These are phyloP conservation scores for Calyptomena viridis DNA, from an alignment of 2,113 vertebrate genomes.

Conservation along the genomic window DNA sequence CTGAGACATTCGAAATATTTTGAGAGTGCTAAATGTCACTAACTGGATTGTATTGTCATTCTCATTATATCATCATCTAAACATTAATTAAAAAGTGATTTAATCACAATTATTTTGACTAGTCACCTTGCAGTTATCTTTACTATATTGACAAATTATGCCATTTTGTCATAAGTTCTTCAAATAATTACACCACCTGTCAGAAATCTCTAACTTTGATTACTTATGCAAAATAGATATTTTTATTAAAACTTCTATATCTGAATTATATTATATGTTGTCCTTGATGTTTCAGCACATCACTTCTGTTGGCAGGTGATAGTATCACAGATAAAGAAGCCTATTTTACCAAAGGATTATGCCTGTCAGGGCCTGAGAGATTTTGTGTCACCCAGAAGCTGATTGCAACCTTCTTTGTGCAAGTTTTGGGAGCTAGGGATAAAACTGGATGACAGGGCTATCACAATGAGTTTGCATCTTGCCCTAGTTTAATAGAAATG, in stretches of 20 bases:
- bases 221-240: slow-evolving; percentile 51
- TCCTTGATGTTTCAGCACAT: slow-evolving; percentile 60
- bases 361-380: slow-evolving; percentile 59
- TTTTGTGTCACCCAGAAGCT: slow-evolving; percentile 64
- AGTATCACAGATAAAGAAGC: slow-evolving; percentile 59
- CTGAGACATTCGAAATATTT: slow-evolving; percentile 27
- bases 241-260: background rate
- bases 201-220: slow-evolving; percentile 54
- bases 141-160: slow-evolving; percentile 61
- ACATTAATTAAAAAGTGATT: slow-evolving; percentile 13
- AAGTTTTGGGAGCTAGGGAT: slow-evolving; percentile 48
- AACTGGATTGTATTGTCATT: slow-evolving; percentile 29
- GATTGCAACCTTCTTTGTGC: slow-evolving; percentile 38
- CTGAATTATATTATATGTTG: slow-evolving; percentile 27
- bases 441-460: slow-evolving; percentile 54
- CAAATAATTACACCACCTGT: slow-evolving; percentile 65
- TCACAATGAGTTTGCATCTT: slow-evolving; percentile 49
- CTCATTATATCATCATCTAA: slow-evolving; percentile 28
- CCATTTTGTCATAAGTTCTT: slow-evolving; percentile 61
- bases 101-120: slow-evolving; percentile 70
- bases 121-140: slow-evolving; percentile 55
- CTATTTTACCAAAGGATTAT: slow-evolving; percentile 72
- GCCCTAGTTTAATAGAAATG: slow-evolving; percentile 47
- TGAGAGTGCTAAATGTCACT: slow-evolving; percentile 43
- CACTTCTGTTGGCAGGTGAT: slow-evolving; percentile 62